Evolutionary conservation across 2,888 invertebrate species (phyloP).

Genomic region (Aspidiotus rigidus): DNA sequence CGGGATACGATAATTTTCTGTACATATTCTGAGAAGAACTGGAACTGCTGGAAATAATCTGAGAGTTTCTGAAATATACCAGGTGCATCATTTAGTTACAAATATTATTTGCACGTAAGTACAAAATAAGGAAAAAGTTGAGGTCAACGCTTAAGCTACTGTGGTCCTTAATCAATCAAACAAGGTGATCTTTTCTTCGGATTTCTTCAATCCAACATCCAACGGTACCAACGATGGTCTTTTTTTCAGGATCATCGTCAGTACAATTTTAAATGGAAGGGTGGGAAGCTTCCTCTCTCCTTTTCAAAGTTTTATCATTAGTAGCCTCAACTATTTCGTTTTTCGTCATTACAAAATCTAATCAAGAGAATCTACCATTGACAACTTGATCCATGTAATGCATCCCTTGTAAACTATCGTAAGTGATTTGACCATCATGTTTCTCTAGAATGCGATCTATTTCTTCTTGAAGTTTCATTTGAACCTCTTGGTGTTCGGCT

Average conservation of each 20-base stretch:
- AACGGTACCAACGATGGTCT: background rate
- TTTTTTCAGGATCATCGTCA: background rate
- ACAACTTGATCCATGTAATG: slow-evolving; percentile 32
- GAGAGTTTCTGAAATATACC: slow-evolving; percentile 48
- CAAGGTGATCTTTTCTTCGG: background rate
- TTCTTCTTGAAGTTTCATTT: slow-evolving; percentile 20
- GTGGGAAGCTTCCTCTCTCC: background rate
- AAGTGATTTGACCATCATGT: slow-evolving; percentile 25
- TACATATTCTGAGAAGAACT: slow-evolving; percentile 47
- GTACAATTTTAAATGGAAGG: background rate
- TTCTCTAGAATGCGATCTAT: slow-evolving; percentile 18
- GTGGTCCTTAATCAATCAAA: background rate
- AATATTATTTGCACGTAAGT: background rate
- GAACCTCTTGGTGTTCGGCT: slow-evolving; percentile 6
- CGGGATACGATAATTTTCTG: slow-evolving; percentile 48
- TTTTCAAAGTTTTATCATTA: too few relatives aligned
- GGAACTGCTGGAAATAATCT: slow-evolving; percentile 52
- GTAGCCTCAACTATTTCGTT: too few relatives aligned
- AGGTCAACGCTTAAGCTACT: background rate
- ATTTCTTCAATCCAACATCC: background rate
- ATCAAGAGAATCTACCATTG: slow-evolving; percentile 11
- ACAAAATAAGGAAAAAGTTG: background rate
- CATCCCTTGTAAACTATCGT: slow-evolving; percentile 31
- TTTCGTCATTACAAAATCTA: background rate
- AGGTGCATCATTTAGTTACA: background rate